Conservation (phyloP, 2,888 invertebrate species). For the Protula sp. region DNA sequence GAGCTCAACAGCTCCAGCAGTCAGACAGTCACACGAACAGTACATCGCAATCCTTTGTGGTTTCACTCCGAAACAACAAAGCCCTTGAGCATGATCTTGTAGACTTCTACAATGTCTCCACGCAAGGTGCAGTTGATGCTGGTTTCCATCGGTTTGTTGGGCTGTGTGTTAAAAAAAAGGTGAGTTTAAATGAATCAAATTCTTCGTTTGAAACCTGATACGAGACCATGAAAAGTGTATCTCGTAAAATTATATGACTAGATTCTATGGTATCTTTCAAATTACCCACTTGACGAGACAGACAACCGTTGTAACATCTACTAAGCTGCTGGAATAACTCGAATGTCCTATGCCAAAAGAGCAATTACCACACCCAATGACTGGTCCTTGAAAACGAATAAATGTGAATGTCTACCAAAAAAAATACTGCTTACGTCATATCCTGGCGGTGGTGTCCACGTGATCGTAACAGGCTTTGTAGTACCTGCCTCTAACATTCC, state of each 20-base stretch:
- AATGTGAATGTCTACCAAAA: too few relatives aligned
- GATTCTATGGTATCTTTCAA: too few relatives aligned
- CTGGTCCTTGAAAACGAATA: too few relatives aligned
- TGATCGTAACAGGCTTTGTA: constrained; percentile 42
- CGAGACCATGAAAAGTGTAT: too few relatives aligned
- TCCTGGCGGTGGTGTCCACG: constrained; percentile 50
- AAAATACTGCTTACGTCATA: constrained; percentile 47
- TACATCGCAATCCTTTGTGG: not conserved
- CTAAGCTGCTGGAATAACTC: too few relatives aligned
- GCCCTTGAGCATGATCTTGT: constrained; percentile 39
- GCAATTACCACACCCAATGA: too few relatives aligned
- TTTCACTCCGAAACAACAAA: constrained; percentile 42
- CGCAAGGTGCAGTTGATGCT: constrained; percentile 35
- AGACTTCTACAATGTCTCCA: constrained; percentile 42
- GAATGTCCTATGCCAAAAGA: too few relatives aligned
- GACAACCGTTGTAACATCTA: too few relatives aligned
- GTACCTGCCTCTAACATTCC: constrained; percentile 51
- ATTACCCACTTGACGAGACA: too few relatives aligned
- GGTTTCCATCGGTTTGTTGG: constrained; percentile 37
- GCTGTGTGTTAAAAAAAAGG: constrained; percentile 31
- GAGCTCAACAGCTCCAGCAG: too few relatives aligned
- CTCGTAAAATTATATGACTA: not conserved
- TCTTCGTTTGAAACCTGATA: too few relatives aligned
- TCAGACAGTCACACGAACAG: too few relatives aligned
- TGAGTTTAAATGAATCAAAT: not conserved